Conservation (phyloP, 2,113 vertebrate species). For the Thomomys bottae region DNA sequence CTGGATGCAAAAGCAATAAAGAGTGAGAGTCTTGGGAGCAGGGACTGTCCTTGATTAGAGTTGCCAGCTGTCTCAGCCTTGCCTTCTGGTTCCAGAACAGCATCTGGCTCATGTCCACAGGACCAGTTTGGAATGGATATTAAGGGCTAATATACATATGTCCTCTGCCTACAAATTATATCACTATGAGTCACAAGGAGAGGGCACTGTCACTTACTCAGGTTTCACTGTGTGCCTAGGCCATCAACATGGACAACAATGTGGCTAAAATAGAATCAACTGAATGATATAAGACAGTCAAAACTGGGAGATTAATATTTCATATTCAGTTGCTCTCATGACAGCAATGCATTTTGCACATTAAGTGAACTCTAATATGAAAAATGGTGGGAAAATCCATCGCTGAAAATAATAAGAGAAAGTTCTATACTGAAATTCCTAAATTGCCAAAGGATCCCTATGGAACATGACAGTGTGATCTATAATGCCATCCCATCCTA, state of each 20-base stretch:
- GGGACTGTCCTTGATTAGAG: neutral
- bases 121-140: neutral
- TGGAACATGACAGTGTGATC: accelerated
- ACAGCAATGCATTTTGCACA: neutral
- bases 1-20: conserved; percentile 28
- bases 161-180: neutral
- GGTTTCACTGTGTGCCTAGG: neutral
- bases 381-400: neutral
- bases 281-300: neutral
- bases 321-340: neutral
- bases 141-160: neutral
- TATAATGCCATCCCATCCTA: too few species aligned
- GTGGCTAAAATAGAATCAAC: neutral
- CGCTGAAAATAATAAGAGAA: neutral
- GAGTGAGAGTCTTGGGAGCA: conserved; percentile 27
- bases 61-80: conserved; percentile 29
- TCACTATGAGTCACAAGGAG: neutral
- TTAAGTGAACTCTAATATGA: neutral
- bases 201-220: neutral
- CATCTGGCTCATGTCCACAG: conserved; percentile 34
- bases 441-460: neutral
- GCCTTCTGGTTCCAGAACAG: conserved; percentile 23
- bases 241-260: accelerated
- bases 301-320: neutral
- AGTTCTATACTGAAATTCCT: neutral